Percentiles rank a stretch among this genome's conserved stretches.
Conservation (phyloP, 2,797 vertebrate genomes). For the Rachycentron canadum region DNA sequence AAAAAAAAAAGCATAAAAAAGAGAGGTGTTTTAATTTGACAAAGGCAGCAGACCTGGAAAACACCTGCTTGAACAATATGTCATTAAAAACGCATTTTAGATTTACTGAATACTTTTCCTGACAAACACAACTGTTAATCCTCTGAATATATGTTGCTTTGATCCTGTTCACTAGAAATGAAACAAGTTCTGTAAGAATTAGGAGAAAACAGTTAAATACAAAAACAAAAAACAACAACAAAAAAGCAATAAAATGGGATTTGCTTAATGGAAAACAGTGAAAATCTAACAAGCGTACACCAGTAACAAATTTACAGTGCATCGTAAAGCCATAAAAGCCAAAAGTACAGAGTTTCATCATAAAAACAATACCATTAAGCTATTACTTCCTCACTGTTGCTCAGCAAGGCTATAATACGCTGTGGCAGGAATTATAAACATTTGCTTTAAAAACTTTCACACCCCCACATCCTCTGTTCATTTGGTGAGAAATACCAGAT, state of each 20-base stretch:
- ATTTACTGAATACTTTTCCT: constrained; percentile 21
- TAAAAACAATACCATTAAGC: constrained; percentile 77
- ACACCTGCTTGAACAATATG: background rate
- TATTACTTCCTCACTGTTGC: constrained; percentile 62
- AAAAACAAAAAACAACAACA: constrained; percentile 27
- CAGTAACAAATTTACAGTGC: constrained; percentile 48
- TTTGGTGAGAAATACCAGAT: constrained; percentile 76
- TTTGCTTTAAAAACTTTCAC: constrained; percentile 67
- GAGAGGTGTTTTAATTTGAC: constrained; percentile 29
- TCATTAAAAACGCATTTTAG: constrained; percentile 3
- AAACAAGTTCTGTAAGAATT: constrained; percentile 1
- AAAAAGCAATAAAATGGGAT: constrained; percentile 14
- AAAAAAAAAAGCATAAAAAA: constrained; percentile 51
- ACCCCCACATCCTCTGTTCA: constrained; percentile 22
- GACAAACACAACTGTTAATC: background rate
- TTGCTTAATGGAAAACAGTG: constrained; percentile 40
- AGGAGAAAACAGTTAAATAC: constrained; percentile 17
- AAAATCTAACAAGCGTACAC: constrained; percentile 37
- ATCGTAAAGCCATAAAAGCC: constrained; percentile 57
- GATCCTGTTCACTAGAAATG: constrained; percentile 3
- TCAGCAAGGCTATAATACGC: constrained; percentile 55
- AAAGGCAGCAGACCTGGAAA: constrained; percentile 7
- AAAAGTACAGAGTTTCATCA: constrained; percentile 54
- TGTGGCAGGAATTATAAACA: constrained; percentile 74
- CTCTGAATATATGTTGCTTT: background rate